Base-by-base conservation (phyloP, 2,888 invertebrate species). In the Terebella lapidaria region DNA sequence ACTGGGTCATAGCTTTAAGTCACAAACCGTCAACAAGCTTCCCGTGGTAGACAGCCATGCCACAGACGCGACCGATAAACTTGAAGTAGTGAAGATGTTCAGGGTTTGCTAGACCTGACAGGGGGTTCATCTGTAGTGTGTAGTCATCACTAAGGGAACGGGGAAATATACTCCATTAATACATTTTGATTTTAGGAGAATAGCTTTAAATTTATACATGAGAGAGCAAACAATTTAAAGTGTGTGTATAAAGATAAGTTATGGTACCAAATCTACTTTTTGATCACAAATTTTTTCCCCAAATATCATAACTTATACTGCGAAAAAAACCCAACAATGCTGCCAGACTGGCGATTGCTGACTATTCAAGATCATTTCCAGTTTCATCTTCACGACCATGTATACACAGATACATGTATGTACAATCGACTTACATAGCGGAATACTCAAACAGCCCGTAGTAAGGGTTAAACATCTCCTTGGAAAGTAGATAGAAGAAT, bases 391-490 rank as follows among this genome's bases (percentile, higher is more conserved):
- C 10, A 22, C 22, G 5, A 22, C 5, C 15, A 49, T 49, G 10
- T 49, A 49, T 49, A 15, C 20, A 49, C n/a, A 35, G 10, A 35
- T 35, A 35, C n/a, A 35, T 35, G n/a, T 35, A 35, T 35, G n/a
- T 35, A 35, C 20, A 22, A 18, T 18, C 10, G 56, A 85, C 88
- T 85, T 83, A 90, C 96, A 95, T 95, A 3, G 97, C 97, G 1
- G 96, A 96, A 85, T 99, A 99, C 83, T 99, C 97, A 84, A 99
- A 99, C 58, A 99, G 86, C 0, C 97, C 97, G 83, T 99, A 99
- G 82, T 97, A 99, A 0, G 99, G 99, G 85, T 99, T 99, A 83
- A 99, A 99, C 94, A 99, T 96, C 85, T 99, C 97, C 82, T 95
- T 95, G 1, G 96, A 97, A 15, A 99, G 84, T 27, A 97, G 86